These are phyloP conservation scores for Zaprionus obscuricornis DNA, from an alignment of 2,888 invertebrate genomes.

Conservation along the genomic window DNA sequence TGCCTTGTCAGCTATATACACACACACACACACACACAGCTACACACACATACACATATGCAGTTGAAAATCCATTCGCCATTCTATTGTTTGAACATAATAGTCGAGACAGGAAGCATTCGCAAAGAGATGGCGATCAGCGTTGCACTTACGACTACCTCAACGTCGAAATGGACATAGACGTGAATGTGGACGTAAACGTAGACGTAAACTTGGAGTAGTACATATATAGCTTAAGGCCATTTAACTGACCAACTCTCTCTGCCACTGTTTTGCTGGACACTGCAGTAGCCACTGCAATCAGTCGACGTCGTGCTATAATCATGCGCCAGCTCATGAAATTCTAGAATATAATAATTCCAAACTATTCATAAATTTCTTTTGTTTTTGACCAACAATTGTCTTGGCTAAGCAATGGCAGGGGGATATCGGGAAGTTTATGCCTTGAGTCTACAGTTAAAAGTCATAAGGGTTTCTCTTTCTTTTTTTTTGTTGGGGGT, in stretches of 20 bases:
- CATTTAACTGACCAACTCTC: constrained; percentile 9
- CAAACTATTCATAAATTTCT: too few species aligned
- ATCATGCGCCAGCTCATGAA: too few species aligned
- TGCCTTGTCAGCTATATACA: constrained; percentile 45
- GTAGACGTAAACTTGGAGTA: constrained; percentile 10
- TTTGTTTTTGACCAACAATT: too few species aligned
- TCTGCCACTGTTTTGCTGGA: constrained; percentile 5
- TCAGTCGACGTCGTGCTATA: constrained; percentile 42
- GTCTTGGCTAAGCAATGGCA: too few species aligned
- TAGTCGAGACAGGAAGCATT: constrained; percentile 69
- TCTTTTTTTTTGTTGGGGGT: too few species aligned
- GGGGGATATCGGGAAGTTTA: too few species aligned
- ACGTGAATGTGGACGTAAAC: constrained; percentile 18
- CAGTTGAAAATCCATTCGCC: constrained; percentile 55
- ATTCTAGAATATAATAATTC: too few species aligned
- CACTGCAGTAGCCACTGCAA: constrained; percentile 59
- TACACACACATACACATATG: background rate
- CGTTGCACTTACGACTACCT: constrained; percentile 67
- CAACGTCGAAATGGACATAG: constrained; percentile 39
- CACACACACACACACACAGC: too few species aligned
- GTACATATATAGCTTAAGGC: background rate
- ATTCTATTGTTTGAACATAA: constrained; percentile 42
- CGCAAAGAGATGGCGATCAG: constrained; percentile 77
- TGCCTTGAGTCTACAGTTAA: constrained; percentile 7
- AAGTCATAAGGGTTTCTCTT: background rate